A percentile compares a stretch with the other conserved stretches of the same genome.
Evolutionary conservation across 2,888 invertebrate species (phyloP).

Genomic region (Rapana venosa): DNA sequence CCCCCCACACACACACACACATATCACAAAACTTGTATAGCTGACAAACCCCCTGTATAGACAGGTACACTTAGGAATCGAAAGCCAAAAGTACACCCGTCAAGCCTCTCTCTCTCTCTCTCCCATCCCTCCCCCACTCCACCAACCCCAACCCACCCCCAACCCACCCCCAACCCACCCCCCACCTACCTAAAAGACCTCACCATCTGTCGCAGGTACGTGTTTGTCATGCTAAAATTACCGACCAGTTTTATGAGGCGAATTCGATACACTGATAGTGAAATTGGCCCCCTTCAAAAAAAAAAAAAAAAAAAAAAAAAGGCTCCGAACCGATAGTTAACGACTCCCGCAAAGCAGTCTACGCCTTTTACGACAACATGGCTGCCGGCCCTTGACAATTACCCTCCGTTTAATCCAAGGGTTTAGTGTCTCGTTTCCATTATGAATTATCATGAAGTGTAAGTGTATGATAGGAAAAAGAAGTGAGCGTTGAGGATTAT

Average conservation of each 20-base stretch:
- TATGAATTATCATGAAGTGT: neutral
- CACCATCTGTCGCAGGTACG: conserved; percentile 4
- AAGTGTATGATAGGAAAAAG: neutral
- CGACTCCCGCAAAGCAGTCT: conserved; percentile 9
- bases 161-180: neutral
- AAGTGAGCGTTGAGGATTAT: neutral
- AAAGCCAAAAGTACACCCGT: neutral
- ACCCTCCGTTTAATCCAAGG: neutral
- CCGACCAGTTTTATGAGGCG: neutral
- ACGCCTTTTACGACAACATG: conserved; percentile 1
- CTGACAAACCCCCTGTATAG: neutral
- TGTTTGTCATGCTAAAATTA: conserved; percentile 31
- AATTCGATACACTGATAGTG: conserved; percentile 27
- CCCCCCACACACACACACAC: too few species aligned
- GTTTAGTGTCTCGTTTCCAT: neutral
- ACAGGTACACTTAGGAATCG: neutral
- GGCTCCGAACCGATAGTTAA: neutral
- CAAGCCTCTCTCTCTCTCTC: neutral
- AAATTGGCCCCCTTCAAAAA: neutral
- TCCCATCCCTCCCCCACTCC: neutral
- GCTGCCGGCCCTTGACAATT: neutral
- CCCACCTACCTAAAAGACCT: too few species aligned
- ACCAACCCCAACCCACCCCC: neutral
- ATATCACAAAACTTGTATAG: too few species aligned
- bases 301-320: too few species aligned